phyloP scores from a whole-genome alignment of 2,888 invertebrate genomes.

The Taphrorychus bicolor region DNA sequence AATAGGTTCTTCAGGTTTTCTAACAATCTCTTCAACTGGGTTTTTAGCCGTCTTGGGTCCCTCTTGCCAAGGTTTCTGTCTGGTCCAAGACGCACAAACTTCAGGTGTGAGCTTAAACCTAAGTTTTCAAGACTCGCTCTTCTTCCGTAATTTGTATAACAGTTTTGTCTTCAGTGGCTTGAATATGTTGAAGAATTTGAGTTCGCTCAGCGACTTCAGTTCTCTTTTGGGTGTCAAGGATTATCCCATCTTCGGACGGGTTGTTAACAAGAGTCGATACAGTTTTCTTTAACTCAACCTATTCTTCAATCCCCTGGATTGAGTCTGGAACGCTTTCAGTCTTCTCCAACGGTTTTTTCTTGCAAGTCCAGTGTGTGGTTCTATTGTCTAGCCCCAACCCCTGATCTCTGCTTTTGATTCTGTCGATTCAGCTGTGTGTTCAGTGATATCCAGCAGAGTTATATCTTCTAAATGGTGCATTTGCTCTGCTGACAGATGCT shows the following conservation, averaged over 20 bases:
- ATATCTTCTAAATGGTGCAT: constrained; percentile 29
- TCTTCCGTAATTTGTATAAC: constrained; percentile 7
- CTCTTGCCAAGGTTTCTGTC: constrained; percentile 7
- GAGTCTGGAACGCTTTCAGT: neutral
- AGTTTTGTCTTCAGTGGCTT: constrained; percentile 22
- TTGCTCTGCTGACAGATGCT: neutral
- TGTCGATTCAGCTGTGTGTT: constrained; percentile 10
- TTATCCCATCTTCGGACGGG: too few species aligned
- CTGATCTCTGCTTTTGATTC: constrained; percentile 16
- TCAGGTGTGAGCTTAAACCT: constrained; percentile 13
- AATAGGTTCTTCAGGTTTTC: constrained; percentile 15
- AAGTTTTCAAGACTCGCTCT: constrained; percentile 7
- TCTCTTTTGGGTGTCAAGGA: constrained; percentile 53
- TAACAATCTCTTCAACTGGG: constrained; percentile 1
- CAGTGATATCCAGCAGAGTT: constrained; percentile 22
- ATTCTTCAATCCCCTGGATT: constrained; percentile 64
- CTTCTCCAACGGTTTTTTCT: constrained; percentile 6
- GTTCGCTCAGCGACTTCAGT: neutral
- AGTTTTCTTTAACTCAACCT: constrained; percentile 61
- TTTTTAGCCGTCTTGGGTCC: constrained; percentile 7
- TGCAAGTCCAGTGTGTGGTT: constrained; percentile 2
- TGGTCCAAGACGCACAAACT: neutral
- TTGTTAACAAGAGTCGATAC: too few species aligned
- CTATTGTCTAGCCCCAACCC: constrained; percentile 20
- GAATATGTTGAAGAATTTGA: neutral